Base-by-base conservation (phyloP, 1,140 invertebrate genomes). In the Rhynchophorus ferrugineus region DNA sequence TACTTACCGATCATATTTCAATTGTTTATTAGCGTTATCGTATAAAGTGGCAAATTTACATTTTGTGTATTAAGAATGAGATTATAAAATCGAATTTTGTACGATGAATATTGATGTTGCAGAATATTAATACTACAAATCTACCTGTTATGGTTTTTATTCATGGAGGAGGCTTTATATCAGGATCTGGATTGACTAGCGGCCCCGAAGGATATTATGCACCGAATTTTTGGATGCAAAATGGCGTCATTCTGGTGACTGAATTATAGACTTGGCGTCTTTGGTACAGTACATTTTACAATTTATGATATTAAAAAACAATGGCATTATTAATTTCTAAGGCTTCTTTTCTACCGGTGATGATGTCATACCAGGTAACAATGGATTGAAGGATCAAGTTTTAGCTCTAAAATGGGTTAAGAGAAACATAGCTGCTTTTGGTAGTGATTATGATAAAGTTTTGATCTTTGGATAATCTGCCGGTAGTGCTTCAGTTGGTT, bases 401-500 rank as follows among this genome's bases (percentile, higher is more conserved):
- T 63, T 66, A 20, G 73, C 71, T 3, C 48, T 75, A 14, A 67
- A 60, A 45, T 74, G 73, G 73, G 55, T 74, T 13, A 57, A 64
- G 17, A 59, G 47, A 14, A 73, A 74, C 44, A 73, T 74, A 3
- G 56, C 41, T 29, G 57, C 56, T 3, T 73, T 74, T 56, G 71
- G 72, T 7, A 72, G 73, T 9, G 69, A 75, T 53, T 65, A 64
- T 13, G 62, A 71, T 18, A 71, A 66, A 44, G 66, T 73, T 2
- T 72, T 71, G 0, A 62, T 75, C 43, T 71, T 73, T 44, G 73
- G 73, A 2, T 69, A 73, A 54, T 73, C 71, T 41, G 72, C 73
- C 21, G 73, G 72, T 1, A 62, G 61, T 3, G 60, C 67, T 0
- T 69, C 71, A 1, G 72, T 78, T 2, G 0, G 13, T 19, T 22